Evolutionary conservation across 1,140 invertebrate genomes (phyloP).

Genomic region (Heliconius congener): DNA sequence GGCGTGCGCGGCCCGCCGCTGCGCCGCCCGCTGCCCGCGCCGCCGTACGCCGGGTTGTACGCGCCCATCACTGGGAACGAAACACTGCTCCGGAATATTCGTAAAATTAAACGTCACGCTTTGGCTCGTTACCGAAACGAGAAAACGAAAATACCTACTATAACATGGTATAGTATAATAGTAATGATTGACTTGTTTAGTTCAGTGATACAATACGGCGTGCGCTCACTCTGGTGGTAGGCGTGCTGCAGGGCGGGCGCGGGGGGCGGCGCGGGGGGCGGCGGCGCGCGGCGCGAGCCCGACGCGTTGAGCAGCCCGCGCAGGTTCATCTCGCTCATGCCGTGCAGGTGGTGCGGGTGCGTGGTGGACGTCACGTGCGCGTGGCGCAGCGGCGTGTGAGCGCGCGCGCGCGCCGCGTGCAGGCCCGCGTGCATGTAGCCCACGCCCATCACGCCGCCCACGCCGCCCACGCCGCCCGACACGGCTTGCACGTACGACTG

Average conservation of each 20-base stretch:
- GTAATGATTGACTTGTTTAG: too few relatives aligned
- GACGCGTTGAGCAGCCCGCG: slow-evolving; percentile 71
- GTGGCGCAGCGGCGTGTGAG: slow-evolving; percentile 78
- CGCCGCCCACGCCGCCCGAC: slow-evolving; percentile 10
- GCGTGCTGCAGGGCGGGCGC: slow-evolving; percentile 56
- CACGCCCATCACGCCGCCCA: slow-evolving; percentile 33
- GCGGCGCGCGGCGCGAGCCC: slow-evolving; percentile 41
- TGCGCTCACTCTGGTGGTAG: slow-evolving; percentile 70
- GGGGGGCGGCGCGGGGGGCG: slow-evolving; percentile 20
- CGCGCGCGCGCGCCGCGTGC: slow-evolving; percentile 52
- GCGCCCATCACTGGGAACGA: slow-evolving; percentile 50
- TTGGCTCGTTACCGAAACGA: too few relatives aligned
- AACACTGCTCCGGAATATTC: too few relatives aligned
- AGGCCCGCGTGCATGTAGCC: slow-evolving; percentile 31
- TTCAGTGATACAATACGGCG: neutral
- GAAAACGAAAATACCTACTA: too few relatives aligned
- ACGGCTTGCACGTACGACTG: slow-evolving; percentile 34
- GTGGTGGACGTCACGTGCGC: slow-evolving; percentile 77
- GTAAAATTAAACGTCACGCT: too few relatives aligned
- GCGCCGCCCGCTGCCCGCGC: slow-evolving; percentile 43
- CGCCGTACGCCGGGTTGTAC: slow-evolving; percentile 46
- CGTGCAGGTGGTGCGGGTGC: slow-evolving; percentile 76
- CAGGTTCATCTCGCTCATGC: slow-evolving; percentile 76
- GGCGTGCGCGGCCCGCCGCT: slow-evolving; percentile 53
- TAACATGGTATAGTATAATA: too few relatives aligned